These are phyloP conservation scores for Callimorpha dominula DNA, from an alignment of 2,888 invertebrate genomes.

Conservation along the genomic window DNA sequence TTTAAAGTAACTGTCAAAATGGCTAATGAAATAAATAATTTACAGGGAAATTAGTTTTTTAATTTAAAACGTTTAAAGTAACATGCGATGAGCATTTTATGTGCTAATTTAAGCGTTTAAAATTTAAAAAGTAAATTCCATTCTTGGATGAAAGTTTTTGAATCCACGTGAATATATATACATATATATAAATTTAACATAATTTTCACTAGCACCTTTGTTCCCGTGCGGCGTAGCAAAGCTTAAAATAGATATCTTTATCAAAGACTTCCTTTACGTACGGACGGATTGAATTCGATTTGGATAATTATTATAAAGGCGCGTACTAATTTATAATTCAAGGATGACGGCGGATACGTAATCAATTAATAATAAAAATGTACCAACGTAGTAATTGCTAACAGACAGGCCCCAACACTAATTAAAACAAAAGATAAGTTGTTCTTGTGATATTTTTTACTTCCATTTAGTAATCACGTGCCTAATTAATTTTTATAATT, in stretches of 20 bases:
- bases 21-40: background rate
- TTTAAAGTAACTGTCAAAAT: background rate
- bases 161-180: too few relatives aligned
- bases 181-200: conserved; percentile 6
- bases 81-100: too few relatives aligned
- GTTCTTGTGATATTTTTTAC: conserved; percentile 33
- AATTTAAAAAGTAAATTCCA: too few relatives aligned
- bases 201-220: conserved; percentile 59
- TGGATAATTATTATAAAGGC: conserved; percentile 62
- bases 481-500: conserved; percentile 38
- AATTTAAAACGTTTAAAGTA: too few relatives aligned
- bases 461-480: conserved; percentile 37
- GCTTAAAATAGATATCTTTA: conserved; percentile 78
- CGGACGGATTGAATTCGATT: conserved; percentile 67
- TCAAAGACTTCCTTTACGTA: conserved; percentile 71
- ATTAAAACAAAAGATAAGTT: conserved; percentile 53
- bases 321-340: conserved; percentile 63
- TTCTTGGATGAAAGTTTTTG: background rate
- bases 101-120: too few relatives aligned
- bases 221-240: conserved; percentile 39
- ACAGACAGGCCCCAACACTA: conserved; percentile 40
- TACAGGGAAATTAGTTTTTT: background rate
- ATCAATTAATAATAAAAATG: conserved; percentile 53
- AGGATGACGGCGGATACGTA: conserved; percentile 54
- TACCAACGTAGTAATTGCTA: conserved; percentile 44